phyloP scores from a whole-genome alignment of 1,140 invertebrate genomes.

The Steinernema feltiae region DNA sequence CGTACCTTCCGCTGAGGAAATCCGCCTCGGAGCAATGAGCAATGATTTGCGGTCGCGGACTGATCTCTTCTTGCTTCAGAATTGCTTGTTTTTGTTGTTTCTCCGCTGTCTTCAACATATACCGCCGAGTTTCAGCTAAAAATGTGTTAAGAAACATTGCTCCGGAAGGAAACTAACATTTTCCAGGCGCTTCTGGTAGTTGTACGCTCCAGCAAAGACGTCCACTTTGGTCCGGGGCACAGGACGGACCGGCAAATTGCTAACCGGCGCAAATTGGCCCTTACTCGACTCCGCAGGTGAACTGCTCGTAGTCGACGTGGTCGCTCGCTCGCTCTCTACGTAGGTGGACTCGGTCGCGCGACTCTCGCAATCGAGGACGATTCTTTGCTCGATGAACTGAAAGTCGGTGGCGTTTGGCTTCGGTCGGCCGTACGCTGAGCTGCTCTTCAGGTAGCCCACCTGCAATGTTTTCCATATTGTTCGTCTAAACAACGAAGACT shows the following conservation, averaged over 20 bases:
- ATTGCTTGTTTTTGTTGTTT: background rate
- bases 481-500: background rate
- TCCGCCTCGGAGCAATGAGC: background rate
- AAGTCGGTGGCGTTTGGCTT: background rate
- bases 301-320: background rate
- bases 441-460: background rate
- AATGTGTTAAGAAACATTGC: background rate
- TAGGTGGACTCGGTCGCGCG: background rate
- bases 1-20: background rate
- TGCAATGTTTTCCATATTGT: slow-evolving; percentile 1
- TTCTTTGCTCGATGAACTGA: background rate
- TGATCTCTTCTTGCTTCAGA: background rate
- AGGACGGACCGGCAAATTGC: background rate
- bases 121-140: background rate
- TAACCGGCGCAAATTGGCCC: background rate
- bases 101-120: background rate
- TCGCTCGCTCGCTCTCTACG: background rate
- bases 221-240: background rate
- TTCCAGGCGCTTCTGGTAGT: background rate
- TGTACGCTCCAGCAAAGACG: background rate
- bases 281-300: background rate
- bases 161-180: background rate
- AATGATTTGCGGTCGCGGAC: background rate
- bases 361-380: background rate
- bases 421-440: background rate